Conservation (phyloP, 2,113 vertebrate species). For the Sceloporus undulatus region DNA sequence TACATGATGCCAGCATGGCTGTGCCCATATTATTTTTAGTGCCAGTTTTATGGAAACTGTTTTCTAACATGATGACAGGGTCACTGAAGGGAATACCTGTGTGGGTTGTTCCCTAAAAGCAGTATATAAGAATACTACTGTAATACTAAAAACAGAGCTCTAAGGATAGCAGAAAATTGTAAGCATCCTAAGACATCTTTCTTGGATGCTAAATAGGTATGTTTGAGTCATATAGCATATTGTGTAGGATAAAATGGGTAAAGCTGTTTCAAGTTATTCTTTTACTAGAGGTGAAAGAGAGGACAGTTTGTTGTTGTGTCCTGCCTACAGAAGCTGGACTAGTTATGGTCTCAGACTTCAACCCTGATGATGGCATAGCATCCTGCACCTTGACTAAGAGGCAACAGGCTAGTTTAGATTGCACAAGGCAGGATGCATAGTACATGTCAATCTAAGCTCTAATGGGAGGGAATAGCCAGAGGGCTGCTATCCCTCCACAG, state of each 20-base stretch:
- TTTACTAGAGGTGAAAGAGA: too few species aligned
- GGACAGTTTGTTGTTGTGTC: too few species aligned
- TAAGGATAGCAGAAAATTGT: not conserved
- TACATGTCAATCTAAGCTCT: not conserved
- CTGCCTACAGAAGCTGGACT: too few species aligned
- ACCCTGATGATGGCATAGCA: too few species aligned
- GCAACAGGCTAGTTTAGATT: not conserved
- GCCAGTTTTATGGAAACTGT: not conserved
- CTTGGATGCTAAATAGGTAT: too few species aligned
- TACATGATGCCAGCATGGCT: constrained; percentile 16
- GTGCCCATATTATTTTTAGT: not conserved
- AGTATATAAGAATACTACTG: not conserved
- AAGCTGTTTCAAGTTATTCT: too few species aligned
- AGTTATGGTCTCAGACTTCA: too few species aligned
- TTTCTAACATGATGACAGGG: not conserved
- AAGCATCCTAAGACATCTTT: not conserved
- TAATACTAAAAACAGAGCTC: fast-evolving
- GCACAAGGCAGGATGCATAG: not conserved
- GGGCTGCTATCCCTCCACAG: too few species aligned
- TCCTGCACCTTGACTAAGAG: too few species aligned
- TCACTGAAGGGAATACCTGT: not conserved
- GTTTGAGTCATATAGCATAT: not conserved
- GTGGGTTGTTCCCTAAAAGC: not conserved
- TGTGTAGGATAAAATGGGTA: not conserved
- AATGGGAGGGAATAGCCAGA: not conserved